phyloP scores from a whole-genome alignment of 2,888 invertebrate species.

The Tachina fera region DNA sequence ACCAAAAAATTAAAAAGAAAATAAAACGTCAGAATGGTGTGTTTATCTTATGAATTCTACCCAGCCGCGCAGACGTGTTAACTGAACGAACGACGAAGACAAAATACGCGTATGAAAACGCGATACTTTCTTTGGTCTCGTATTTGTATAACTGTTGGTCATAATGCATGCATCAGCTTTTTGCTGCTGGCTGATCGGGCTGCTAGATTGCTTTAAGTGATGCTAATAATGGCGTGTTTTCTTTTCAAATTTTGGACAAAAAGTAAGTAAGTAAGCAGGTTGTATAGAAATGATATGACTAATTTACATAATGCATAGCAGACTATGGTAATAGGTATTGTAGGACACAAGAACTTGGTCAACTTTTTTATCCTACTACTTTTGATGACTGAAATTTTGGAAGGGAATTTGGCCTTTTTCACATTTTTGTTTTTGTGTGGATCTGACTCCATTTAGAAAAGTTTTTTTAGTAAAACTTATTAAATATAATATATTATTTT shows the following conservation, averaged over 20 bases:
- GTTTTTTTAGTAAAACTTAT: too few species aligned
- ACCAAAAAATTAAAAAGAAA: conserved; percentile 10
- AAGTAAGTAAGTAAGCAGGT: too few species aligned
- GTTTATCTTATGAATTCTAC: conserved; percentile 47
- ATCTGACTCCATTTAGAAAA: too few species aligned
- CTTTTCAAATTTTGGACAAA: not conserved
- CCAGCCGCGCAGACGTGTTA: conserved; percentile 80
- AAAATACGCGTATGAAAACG: conserved; percentile 81
- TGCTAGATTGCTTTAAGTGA: conserved; percentile 23
- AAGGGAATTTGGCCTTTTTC: too few species aligned
- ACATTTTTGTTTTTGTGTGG: too few species aligned
- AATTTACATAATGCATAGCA: too few species aligned
- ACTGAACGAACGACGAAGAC: conserved; percentile 82
- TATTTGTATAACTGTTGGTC: conserved; percentile 75
- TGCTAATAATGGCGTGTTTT: conserved; percentile 10
- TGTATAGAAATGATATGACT: too few species aligned
- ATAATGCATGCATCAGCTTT: conserved; percentile 54
- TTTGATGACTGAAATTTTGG: too few species aligned
- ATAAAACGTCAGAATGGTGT: conserved; percentile 45
- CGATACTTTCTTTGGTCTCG: conserved; percentile 83
- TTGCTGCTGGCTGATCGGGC: conserved; percentile 36
- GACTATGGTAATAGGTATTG: too few species aligned
- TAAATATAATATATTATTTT: too few species aligned
- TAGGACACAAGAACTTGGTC: too few species aligned
- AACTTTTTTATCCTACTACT: too few species aligned